Evolutionary conservation across 2,797 vertebrate genomes (phyloP).

Genomic region (Acanthornis magna): DNA sequence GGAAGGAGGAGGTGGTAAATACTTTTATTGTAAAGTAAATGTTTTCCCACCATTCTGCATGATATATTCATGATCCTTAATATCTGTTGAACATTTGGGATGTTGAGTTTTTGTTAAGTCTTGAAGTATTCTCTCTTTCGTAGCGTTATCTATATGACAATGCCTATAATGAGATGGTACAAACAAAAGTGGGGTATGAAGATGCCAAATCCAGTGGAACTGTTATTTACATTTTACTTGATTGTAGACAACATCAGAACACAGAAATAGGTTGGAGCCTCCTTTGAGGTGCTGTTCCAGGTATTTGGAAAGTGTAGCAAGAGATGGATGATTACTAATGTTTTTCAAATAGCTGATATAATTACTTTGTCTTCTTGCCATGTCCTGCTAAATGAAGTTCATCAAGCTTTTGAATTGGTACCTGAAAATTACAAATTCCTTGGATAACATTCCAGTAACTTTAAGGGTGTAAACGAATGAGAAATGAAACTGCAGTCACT

Average conservation of each 20-base stretch:
- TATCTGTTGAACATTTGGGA: background rate
- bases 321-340: background rate
- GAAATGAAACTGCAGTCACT: background rate
- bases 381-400: background rate
- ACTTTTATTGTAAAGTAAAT: background rate
- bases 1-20: background rate
- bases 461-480: rapidly evolving
- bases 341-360: background rate
- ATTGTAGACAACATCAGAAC: background rate
- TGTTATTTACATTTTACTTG: rapidly evolving
- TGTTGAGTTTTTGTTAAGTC: background rate
- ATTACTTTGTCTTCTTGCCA: background rate
- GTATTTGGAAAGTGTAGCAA: background rate
- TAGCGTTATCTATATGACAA: background rate
- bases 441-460: background rate
- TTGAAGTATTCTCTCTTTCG: background rate
- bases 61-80: background rate
- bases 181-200: background rate
- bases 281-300: background rate
- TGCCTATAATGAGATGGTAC: background rate
- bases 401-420: background rate
- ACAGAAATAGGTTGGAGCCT: background rate
- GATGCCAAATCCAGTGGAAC: background rate
- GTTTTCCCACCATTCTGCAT: background rate
- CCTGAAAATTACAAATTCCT: background rate